Evolutionary conservation across 37 sponge, comb jelly and placozoan species (phyloP).

Genomic region (Theonella swinhoei): DNA sequence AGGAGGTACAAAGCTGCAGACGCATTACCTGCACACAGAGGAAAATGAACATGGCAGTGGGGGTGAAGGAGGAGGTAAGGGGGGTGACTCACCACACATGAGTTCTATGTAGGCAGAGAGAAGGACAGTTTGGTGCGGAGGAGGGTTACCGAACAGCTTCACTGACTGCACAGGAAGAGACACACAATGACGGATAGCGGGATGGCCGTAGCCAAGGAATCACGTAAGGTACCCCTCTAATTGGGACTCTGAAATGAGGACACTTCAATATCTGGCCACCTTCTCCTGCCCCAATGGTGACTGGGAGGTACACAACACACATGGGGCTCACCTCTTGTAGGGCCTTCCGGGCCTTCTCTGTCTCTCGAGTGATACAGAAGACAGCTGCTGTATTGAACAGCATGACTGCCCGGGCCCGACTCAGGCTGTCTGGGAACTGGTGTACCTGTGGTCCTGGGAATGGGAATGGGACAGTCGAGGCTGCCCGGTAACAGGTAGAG

Average conservation of each 20-base stretch:
- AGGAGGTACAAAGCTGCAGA: constrained; percentile 61
- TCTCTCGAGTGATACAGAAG: constrained; percentile 65
- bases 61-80: too few species aligned
- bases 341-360: constrained; percentile 76
- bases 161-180: constrained; percentile 26
- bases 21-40: constrained; percentile 47
- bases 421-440: constrained; percentile 44
- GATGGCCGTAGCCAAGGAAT: too few species aligned
- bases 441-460: constrained; percentile 12
- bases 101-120: constrained; percentile 92
- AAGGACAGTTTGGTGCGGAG: constrained; percentile 76
- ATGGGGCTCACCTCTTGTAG: constrained; percentile 59
- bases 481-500: not conserved
- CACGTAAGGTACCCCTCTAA: too few species aligned
- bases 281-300: too few species aligned
- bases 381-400: constrained; percentile 69
- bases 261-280: too few species aligned
- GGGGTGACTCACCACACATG: constrained; percentile 72
- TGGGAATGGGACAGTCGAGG: too few species aligned
- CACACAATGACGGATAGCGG: too few species aligned
- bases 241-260: too few species aligned
- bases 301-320: too few species aligned
- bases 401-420: constrained; percentile 57
- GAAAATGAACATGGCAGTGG: too few species aligned
- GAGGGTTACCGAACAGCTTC: constrained; percentile 24